Conservation (phyloP, 2,797 vertebrate genomes). For the Morus bassanus region DNA sequence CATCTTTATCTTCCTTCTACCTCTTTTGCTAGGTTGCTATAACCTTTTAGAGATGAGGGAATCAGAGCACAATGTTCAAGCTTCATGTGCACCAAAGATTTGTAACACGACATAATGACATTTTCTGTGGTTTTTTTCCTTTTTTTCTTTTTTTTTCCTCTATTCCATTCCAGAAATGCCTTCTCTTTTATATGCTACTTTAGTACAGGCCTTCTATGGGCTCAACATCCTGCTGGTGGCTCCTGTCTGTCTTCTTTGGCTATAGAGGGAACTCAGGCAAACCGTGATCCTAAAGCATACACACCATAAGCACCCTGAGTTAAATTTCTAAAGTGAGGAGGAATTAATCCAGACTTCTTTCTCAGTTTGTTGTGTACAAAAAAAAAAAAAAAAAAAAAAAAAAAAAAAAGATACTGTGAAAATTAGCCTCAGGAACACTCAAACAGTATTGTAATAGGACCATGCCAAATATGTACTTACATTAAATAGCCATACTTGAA, state of each 20-base stretch:
- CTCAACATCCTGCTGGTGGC: not conserved
- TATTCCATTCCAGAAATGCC: not conserved
- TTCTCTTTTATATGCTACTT: not conserved
- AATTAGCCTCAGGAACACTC: not conserved
- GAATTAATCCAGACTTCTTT: not conserved
- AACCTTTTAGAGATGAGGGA: not conserved
- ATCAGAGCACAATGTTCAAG: not conserved
- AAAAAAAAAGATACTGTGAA: not conserved
- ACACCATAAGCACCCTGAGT: not conserved
- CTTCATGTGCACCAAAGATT: not conserved
- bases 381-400: not conserved
- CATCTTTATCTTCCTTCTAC: not conserved
- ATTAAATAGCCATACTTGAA: not conserved
- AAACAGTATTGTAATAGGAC: not conserved
- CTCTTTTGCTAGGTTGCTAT: not conserved
- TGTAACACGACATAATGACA: not conserved
- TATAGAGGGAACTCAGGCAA: not conserved
- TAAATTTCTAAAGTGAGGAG: not conserved
- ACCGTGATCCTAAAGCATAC: not conserved
- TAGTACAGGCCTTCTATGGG: not conserved
- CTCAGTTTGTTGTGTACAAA: not conserved
- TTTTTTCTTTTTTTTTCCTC: not conserved
- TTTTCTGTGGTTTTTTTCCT: not conserved
- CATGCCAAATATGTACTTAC: not conserved
- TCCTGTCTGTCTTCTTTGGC: not conserved